These are phyloP conservation scores for Anthrax anthrax DNA, from an alignment of 2,888 invertebrate genomes.

Conservation along the genomic window DNA sequence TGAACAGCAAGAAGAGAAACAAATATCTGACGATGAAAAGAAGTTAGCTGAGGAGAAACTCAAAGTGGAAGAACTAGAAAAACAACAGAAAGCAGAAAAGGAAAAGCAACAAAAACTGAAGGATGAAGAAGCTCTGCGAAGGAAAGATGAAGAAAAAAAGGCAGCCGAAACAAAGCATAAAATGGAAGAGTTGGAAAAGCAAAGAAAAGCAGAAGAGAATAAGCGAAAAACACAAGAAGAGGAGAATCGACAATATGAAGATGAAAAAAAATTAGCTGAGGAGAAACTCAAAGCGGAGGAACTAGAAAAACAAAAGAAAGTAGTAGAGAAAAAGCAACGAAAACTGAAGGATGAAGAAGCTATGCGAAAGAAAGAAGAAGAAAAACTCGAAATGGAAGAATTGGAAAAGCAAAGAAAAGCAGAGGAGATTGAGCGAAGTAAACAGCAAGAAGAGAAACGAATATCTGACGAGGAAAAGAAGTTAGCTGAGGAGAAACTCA, in stretches of 20 bases:
- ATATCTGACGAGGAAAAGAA: no score
- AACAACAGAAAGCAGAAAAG: not conserved
- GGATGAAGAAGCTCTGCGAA: no score
- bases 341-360: no score
- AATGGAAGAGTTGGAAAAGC: conserved; percentile 4
- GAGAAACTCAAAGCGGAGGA: no score
- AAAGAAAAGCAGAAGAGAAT: conserved; percentile 6
- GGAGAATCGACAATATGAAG: not conserved
- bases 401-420: no score
- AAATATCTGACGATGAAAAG: no score
- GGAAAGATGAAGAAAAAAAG: no score
- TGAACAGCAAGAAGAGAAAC: not conserved
- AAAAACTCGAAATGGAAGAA: no score
- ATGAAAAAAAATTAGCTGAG: no score
- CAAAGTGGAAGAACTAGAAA: not conserved
- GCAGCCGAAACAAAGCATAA: not conserved
- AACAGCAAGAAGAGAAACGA: conserved; percentile 4
- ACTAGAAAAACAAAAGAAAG: not conserved
- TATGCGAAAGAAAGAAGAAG: not conserved
- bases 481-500: not conserved
- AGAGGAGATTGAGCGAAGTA: not conserved
- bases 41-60: no score
- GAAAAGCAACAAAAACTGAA: no score
- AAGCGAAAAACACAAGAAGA: not conserved
- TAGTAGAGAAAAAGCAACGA: not conserved